Percentiles rank a stretch among this genome's conserved stretches.
phyloP scores from a whole-genome alignment of 2,113 vertebrate species.

The Macroglossus sobrinus region DNA sequence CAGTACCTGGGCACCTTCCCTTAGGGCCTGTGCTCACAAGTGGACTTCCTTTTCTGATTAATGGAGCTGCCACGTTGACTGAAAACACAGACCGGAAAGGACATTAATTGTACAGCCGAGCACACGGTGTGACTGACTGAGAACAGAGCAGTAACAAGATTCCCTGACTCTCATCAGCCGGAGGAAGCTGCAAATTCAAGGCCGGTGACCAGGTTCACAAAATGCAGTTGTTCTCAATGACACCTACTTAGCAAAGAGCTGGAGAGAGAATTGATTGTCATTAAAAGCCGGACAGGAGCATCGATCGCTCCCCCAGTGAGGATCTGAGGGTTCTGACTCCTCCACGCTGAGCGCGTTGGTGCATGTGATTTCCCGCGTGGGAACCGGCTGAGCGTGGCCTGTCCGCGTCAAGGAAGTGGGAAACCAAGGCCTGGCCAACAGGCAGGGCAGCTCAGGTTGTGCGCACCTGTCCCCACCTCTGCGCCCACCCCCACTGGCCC shows the following conservation, averaged over 20 bases:
- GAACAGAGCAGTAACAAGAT: slow-evolving; percentile 9
- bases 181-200: slow-evolving; percentile 40
- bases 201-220: not conserved
- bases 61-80: not conserved
- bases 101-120: not conserved
- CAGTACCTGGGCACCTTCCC: not conserved
- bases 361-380: slow-evolving; percentile 53
- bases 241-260: slow-evolving; percentile 60
- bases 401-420: not conserved
- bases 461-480: not conserved
- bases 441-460: not conserved
- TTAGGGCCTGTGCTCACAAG: not conserved
- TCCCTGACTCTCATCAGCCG: slow-evolving; percentile 5
- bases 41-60: not conserved
- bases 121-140: not conserved
- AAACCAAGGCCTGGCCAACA: slow-evolving; percentile 44
- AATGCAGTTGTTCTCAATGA: slow-evolving; percentile 34
- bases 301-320: slow-evolving; percentile 38
- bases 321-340: slow-evolving; percentile 55
- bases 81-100: not conserved
- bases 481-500: not conserved
- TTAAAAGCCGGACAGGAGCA: slow-evolving; percentile 49
- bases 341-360: not conserved
- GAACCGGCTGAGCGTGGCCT: not conserved
- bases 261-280: slow-evolving; percentile 46